phyloP scores from a whole-genome alignment of 1,140 invertebrate genomes.

The Drosophila athabasca region DNA sequence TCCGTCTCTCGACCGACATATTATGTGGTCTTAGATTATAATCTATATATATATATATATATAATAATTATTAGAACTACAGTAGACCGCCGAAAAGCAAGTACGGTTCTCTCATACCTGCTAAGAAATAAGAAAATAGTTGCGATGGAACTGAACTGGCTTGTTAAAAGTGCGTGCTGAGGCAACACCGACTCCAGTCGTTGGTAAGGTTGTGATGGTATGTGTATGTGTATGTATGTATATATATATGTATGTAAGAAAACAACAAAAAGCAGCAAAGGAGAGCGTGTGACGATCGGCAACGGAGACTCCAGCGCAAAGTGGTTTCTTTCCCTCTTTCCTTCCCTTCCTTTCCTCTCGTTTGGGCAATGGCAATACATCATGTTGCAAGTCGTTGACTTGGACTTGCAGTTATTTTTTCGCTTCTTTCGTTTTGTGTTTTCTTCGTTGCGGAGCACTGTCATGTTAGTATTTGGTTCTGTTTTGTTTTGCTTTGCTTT shows the following conservation, averaged over 20 bases:
- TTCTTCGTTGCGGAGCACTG: conserved; percentile 13
- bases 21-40: too few relatives aligned
- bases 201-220: too few relatives aligned
- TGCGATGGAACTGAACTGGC: too few relatives aligned
- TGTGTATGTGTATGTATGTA: conserved; percentile 1
- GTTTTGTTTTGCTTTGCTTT: conserved; percentile 24
- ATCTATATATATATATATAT: too few relatives aligned
- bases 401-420: conserved; percentile 33
- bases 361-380: conserved; percentile 29
- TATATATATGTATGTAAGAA: conserved; percentile 1
- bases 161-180: too few relatives aligned
- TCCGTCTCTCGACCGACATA: too few relatives aligned
- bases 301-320: conserved; percentile 22
- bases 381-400: conserved; percentile 48
- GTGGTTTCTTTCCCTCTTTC: conserved; percentile 15
- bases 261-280: conserved; percentile 1
- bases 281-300: conserved; percentile 40
- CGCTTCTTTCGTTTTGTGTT: conserved; percentile 23
- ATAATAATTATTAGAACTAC: too few relatives aligned
- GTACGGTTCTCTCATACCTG: too few relatives aligned
- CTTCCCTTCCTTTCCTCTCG: conserved; percentile 3
- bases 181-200: too few relatives aligned
- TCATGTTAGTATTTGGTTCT: conserved; percentile 16
- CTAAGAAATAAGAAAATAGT: too few relatives aligned
- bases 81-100: too few relatives aligned